Conservation (phyloP, 2,113 vertebrate genomes). For the Hoplias malabaricus region DNA sequence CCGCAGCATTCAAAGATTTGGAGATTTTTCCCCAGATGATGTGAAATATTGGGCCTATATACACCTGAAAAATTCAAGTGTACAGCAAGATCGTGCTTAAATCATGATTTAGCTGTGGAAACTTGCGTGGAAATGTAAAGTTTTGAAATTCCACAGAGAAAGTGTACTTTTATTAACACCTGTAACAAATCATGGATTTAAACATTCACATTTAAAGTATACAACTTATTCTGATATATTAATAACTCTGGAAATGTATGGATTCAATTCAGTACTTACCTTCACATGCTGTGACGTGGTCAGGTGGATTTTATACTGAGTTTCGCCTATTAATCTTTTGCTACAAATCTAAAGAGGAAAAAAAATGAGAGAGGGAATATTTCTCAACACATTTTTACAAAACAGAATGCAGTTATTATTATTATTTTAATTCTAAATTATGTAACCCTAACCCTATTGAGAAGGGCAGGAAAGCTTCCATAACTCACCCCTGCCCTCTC, state of each 20-base stretch:
- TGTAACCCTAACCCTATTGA: no score
- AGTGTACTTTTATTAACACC: background rate
- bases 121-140: no score
- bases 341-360: constrained; percentile 66
- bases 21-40: background rate
- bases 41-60: background rate
- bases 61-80: background rate
- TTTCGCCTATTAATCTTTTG: constrained; percentile 68
- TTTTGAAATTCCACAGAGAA: background rate
- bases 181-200: background rate
- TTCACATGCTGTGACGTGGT: constrained; percentile 71
- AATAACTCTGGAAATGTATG: background rate
- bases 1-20: no score
- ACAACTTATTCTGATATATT: background rate
- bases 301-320: constrained; percentile 74
- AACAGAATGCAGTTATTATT: no score
- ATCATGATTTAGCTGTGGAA: no score
- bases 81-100: no score
- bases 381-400: background rate
- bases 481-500: no score
- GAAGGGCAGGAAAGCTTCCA: no score
- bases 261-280: constrained; percentile 57
- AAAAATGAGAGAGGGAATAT: background rate
- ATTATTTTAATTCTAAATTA: no score
- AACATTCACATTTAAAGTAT: background rate